These are phyloP conservation scores for Tichodroma muraria DNA, from an alignment of 2,113 vertebrate genomes.

Conservation along the genomic window DNA sequence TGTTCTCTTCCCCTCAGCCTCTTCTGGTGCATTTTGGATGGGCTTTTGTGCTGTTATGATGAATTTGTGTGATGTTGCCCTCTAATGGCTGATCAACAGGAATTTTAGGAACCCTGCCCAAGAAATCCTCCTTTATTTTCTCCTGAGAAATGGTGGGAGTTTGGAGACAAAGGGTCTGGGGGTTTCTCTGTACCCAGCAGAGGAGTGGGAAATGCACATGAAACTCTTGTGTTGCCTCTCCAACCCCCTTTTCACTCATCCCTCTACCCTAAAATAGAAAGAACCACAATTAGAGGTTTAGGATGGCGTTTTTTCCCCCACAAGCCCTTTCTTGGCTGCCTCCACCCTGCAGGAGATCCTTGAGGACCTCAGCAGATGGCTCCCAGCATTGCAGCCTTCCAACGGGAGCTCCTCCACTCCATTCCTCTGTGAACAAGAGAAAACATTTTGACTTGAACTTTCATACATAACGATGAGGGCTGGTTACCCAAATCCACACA, in stretches of 20 bases:
- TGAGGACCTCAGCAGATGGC: background rate
- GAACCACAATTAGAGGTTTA: background rate
- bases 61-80: conserved; percentile 1
- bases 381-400: background rate
- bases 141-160: background rate
- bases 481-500: conserved; percentile 65
- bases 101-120: background rate
- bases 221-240: background rate
- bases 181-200: background rate
- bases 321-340: background rate
- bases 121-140: background rate
- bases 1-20: background rate
- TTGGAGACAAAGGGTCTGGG: background rate
- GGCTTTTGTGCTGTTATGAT: background rate
- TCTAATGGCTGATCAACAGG: background rate
- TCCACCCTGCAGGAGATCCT: background rate
- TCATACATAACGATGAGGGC: conserved; percentile 53
- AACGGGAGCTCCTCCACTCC: background rate
- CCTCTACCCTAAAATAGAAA: background rate
- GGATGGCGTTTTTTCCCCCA: background rate
- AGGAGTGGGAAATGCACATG: background rate
- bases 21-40: background rate
- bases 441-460: conserved; percentile 68
- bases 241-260: background rate
- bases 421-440: background rate